Evolutionary conservation across 2,797 vertebrate species (phyloP), one percentile per base, ranked within the genome.

Genomic region (Champsocephalus esox): DNA sequence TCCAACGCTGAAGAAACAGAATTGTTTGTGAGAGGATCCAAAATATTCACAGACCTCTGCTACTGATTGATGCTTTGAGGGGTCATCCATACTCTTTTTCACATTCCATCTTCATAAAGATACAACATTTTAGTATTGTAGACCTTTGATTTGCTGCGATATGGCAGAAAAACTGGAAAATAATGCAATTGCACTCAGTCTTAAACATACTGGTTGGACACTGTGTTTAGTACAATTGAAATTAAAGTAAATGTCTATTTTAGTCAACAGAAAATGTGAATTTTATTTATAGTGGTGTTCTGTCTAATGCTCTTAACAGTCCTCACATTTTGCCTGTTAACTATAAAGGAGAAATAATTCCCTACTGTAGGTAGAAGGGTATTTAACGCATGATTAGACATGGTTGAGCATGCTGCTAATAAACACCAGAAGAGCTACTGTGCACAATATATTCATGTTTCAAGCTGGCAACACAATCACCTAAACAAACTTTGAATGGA

Each of bases 311-410:
- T 73, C 75, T 70, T 13, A 61, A 49, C 24, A 71, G 50, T 68
- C 46, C 43, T 87, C 79, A 87, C 80, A 80, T 72, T 84, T 82
- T 88, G 84, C 84, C 85, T 90, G 77, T 81, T 84, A 46, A 73
- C 45, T 44, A 55, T 67, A 34, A 79, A 54, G 64, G 13, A 65
- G 65, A 73, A 45, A 28, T 74, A 59, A 60, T 73, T 34, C 70
- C 73, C 38, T 46, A 34, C 34, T 62, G 43, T 69, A 77, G 81
- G 56, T 55, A 77, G 70, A 74, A 63, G 65, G 50, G 70, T 83
- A 54, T 74, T 82, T 82, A 70, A 70, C 88, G 92, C 92, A 92
- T 92, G 93, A 88, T 80, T 62, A 75, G 54, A 54, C 69, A 66
- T 76, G 55, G 80, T 69, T 86, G 66, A 83, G 90, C 88, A 91